These are phyloP conservation scores for Heteromurus nitidus DNA, from an alignment of 2,888 invertebrate genomes.

Conservation along the genomic window DNA sequence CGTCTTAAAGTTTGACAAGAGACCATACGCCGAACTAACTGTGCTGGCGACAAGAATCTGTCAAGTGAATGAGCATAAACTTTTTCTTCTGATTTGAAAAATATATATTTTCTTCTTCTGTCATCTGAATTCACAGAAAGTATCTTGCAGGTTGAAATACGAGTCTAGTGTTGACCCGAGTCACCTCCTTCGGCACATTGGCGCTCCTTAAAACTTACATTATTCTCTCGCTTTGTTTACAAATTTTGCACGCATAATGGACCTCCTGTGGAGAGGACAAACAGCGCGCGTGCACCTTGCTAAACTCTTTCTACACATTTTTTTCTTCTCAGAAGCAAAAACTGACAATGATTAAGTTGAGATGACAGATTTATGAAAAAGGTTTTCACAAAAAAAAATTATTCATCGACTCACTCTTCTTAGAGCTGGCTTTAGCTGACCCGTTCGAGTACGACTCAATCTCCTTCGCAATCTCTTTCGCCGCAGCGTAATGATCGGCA, in stretches of 20 bases:
- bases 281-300: slow-evolving; percentile 22
- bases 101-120: too few relatives aligned
- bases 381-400: slow-evolving; percentile 29
- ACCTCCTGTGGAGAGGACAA: slow-evolving; percentile 39
- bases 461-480: slow-evolving; percentile 73
- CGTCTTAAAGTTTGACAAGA: too few relatives aligned
- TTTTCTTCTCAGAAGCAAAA: slow-evolving; percentile 35
- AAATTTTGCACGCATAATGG: slow-evolving; percentile 17
- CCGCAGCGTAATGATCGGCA: slow-evolving; percentile 73
- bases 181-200: too few relatives aligned
- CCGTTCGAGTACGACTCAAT: slow-evolving; percentile 73
- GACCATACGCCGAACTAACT: too few relatives aligned
- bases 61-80: too few relatives aligned
- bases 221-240: slow-evolving; percentile 1
- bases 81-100: too few relatives aligned
- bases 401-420: slow-evolving; percentile 70
- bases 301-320: too few relatives aligned
- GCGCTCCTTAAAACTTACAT: slow-evolving; percentile 3
- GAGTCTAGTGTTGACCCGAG: slow-evolving; percentile 24
- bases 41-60: too few relatives aligned
- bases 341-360: neutral
- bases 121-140: too few relatives aligned
- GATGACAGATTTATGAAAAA: slow-evolving; percentile 46
- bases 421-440: slow-evolving; percentile 69
- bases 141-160: neutral